phyloP scores from a whole-genome alignment of 2,888 invertebrate genomes.

The Synergus umbraculus region DNA sequence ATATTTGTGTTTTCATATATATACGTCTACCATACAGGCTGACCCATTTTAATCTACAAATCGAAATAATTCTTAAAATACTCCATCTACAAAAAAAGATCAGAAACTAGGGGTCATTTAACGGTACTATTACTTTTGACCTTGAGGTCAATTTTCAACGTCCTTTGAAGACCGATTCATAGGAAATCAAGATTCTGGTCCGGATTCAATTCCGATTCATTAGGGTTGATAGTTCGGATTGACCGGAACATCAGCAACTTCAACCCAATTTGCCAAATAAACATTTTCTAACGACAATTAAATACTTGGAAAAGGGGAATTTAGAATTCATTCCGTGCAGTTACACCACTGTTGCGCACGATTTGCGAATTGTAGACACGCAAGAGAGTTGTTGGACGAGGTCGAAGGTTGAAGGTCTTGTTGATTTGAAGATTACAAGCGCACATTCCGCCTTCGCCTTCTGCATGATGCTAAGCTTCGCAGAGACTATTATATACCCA shows the following conservation, averaged over 20 bases:
- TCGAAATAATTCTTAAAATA: too few species aligned
- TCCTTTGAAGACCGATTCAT: too few species aligned
- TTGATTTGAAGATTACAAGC: slow-evolving; percentile 48
- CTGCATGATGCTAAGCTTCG: slow-evolving; percentile 14
- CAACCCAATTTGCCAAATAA: background rate
- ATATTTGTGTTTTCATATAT: background rate
- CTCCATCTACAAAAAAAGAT: too few species aligned
- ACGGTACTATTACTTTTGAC: too few species aligned
- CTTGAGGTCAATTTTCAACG: too few species aligned
- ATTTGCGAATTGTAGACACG: slow-evolving; percentile 51
- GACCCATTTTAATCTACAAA: background rate
- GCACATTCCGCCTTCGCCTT: slow-evolving; percentile 49
- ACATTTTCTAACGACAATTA: background rate
- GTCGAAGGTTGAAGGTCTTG: slow-evolving; percentile 65
- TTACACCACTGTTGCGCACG: slow-evolving; percentile 22
- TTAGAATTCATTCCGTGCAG: slow-evolving; percentile 9
- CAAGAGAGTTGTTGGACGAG: slow-evolving; percentile 61
- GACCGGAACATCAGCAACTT: too few species aligned
- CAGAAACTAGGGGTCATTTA: too few species aligned
- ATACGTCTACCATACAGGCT: too few species aligned
- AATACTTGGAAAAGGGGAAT: background rate
- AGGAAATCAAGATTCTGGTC: too few species aligned
- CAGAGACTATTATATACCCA: background rate
- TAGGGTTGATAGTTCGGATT: too few species aligned
- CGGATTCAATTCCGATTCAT: too few species aligned